phyloP scores from a whole-genome alignment of 2,113 vertebrate genomes.

The Rhinogobius similis region DNA sequence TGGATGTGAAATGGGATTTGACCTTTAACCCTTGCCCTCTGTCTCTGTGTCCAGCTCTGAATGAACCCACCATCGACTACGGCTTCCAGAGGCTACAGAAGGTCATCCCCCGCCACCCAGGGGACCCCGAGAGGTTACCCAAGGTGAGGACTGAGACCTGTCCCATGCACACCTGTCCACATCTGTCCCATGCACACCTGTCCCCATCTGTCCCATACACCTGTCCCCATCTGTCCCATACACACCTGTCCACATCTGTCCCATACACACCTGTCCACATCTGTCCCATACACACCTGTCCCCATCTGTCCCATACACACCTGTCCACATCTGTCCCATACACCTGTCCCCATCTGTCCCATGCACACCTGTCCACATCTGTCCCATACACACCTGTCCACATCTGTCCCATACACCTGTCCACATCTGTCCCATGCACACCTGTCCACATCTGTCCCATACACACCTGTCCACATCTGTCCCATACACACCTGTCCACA shows the following conservation, averaged over 20 bases:
- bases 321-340: neutral
- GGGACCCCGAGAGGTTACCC: constrained; percentile 90
- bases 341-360: neutral
- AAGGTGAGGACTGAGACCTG: constrained; percentile 80
- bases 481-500: too few relatives aligned
- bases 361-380: too few relatives aligned
- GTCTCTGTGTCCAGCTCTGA: constrained; percentile 61
- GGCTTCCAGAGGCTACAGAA: constrained; percentile 94
- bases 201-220: neutral
- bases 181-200: neutral
- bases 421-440: neutral
- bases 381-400: too few relatives aligned
- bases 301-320: too few relatives aligned
- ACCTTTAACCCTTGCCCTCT: neutral
- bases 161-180: neutral
- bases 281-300: too few relatives aligned
- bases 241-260: neutral
- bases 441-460: too few relatives aligned
- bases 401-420: too few relatives aligned
- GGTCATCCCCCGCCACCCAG: constrained; percentile 89
- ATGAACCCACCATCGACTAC: constrained; percentile 88
- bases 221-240: neutral
- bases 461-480: too few relatives aligned
- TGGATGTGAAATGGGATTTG: neutral
- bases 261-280: too few relatives aligned